phyloP scores from a whole-genome alignment of 2,888 invertebrate species.

The Aleiodes leptofemur region DNA sequence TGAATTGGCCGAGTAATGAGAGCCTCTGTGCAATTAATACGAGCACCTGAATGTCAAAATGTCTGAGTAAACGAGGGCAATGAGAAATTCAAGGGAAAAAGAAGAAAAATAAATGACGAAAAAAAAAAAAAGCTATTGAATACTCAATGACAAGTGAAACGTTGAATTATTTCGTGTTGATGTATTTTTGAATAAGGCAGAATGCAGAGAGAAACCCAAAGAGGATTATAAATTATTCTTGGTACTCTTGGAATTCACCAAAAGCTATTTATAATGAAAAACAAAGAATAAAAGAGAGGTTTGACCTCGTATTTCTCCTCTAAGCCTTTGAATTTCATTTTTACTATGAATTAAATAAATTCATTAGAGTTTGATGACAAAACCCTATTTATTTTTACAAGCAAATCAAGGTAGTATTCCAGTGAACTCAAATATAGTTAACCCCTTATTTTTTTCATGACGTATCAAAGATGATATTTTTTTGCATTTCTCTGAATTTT shows the following conservation, averaged over 20 bases:
- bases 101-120: too few species aligned
- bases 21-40: slow-evolving; percentile 15
- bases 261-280: slow-evolving; percentile 7
- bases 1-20: slow-evolving; percentile 17
- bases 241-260: neutral
- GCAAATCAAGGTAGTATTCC: too few species aligned
- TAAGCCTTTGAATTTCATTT: neutral
- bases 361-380: neutral
- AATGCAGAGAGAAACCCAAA: slow-evolving; percentile 5
- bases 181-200: slow-evolving; percentile 22
- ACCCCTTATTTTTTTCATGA: too few species aligned
- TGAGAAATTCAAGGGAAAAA: too few species aligned
- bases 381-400: too few species aligned
- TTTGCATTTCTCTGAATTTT: too few species aligned
- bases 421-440: too few species aligned
- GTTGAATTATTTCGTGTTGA: slow-evolving; percentile 4
- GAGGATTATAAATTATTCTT: slow-evolving; percentile 27
- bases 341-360: neutral
- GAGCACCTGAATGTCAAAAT: slow-evolving; percentile 1
- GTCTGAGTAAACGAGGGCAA: slow-evolving; percentile 4
- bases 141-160: slow-evolving; percentile 7
- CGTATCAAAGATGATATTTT: too few species aligned
- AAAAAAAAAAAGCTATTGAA: slow-evolving; percentile 8
- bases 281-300: too few species aligned
- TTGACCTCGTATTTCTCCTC: neutral